Percentiles rank a stretch among this genome's conserved stretches.
Evolutionary conservation across 2,113 vertebrate species (phyloP).

Genomic region (Oplegnathus fasciatus): DNA sequence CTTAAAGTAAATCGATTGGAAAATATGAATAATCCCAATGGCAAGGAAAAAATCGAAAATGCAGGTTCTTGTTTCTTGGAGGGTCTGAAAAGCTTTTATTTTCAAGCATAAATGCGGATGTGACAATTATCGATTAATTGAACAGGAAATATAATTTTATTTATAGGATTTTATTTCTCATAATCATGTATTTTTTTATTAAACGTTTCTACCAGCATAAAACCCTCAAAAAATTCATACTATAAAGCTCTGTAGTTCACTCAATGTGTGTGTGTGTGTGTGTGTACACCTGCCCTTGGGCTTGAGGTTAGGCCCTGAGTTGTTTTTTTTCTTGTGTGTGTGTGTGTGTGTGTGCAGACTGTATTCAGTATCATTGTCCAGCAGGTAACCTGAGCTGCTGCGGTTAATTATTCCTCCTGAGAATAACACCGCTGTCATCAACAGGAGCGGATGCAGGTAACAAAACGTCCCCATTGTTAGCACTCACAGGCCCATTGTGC

Average conservation of each 20-base stretch:
- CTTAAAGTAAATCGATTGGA: conserved; percentile 75
- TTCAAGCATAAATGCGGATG: background rate
- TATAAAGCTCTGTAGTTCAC: background rate
- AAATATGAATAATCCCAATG: conserved; percentile 70
- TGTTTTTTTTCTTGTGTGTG: too few species aligned
- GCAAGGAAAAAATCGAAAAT: conserved; percentile 28
- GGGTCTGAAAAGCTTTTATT: background rate
- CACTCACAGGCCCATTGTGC: conserved; percentile 61
- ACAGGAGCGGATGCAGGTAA: conserved; percentile 31
- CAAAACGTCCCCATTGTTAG: conserved; percentile 41
- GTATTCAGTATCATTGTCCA: conserved; percentile 46
- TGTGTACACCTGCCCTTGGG: conserved; percentile 27
- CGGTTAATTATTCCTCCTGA: conserved; percentile 52
- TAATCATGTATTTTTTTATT: background rate
- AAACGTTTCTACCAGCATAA: background rate
- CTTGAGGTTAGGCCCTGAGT: conserved; percentile 45
- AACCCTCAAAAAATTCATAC: background rate
- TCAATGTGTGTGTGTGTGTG: background rate
- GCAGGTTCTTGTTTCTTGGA: background rate
- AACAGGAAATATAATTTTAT: conserved; percentile 5
- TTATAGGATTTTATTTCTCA: background rate
- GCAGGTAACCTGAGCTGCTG: conserved; percentile 48
- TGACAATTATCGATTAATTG: background rate
- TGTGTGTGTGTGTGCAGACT: too few species aligned
- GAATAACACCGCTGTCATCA: conserved; percentile 44